Evolutionary conservation across 2,888 invertebrate species (phyloP).

Genomic region (Cerastis rubricosa): DNA sequence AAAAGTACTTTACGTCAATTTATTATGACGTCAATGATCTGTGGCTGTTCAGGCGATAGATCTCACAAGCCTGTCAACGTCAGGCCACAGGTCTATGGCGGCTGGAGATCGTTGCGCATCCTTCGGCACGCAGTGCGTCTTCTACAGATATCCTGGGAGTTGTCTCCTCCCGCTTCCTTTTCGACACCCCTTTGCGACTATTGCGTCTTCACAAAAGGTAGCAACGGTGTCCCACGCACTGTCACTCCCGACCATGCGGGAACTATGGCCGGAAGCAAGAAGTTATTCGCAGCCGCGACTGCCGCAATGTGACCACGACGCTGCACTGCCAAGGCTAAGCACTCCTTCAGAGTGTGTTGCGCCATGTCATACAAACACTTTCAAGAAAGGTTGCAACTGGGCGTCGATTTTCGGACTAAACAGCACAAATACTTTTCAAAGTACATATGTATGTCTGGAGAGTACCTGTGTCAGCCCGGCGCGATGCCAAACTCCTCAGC

Average conservation of each 20-base stretch:
- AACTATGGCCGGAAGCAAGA: too few relatives aligned
- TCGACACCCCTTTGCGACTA: not conserved
- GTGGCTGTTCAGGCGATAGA: not conserved
- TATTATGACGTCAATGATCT: constrained; percentile 33
- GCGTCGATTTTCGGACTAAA: not conserved
- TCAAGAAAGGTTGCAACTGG: not conserved
- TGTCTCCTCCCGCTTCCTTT: not conserved
- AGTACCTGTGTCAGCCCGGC: not conserved
- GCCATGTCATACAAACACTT: not conserved
- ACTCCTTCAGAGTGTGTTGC: not conserved
- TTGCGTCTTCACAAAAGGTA: not conserved
- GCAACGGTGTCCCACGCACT: too few relatives aligned
- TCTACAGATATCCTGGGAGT: not conserved
- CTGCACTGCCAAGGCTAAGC: too few relatives aligned
- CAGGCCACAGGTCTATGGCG: not conserved
- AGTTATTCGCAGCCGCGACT: too few relatives aligned
- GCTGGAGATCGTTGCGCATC: not conserved
- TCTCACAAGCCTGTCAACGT: not conserved
- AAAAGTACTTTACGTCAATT: not conserved
- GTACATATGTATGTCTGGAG: not conserved
- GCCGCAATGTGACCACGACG: too few relatives aligned
- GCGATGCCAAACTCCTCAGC: too few relatives aligned
- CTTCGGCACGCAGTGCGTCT: not conserved
- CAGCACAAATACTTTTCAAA: not conserved
- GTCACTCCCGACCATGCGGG: too few relatives aligned